Evolutionary conservation across 2,888 invertebrate genomes (phyloP), one percentile per base, ranked within the genome.

Genomic region (Tuta absoluta): DNA sequence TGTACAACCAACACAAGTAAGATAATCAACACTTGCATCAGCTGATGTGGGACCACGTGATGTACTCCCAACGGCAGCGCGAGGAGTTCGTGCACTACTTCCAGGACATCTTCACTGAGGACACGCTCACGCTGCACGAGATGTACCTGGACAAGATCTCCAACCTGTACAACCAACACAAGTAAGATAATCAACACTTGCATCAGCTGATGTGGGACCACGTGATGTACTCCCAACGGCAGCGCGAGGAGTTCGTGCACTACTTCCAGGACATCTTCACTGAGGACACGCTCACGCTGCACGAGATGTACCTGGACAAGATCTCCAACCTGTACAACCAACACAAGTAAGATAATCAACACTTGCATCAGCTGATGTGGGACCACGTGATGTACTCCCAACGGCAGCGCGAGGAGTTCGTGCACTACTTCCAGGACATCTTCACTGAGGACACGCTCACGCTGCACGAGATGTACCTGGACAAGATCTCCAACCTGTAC

Each of bases 381-480:
- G n/a, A n/a, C n/a, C n/a, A n/a, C n/a, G n/a, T n/a, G n/a, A n/a
- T n/a, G n/a, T n/a, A n/a, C n/a, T n/a, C n/a, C n/a, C 92, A 93
- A 41, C 78, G 86, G 0, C 93, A 95, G 69, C 91, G 93, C 8
- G 91, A 92, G 17, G 88, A 93, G 65, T 96, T 96, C 76, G 81
- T 92, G 0, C 93, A 94, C 68, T 95, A 94, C 75, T 89, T 92
- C 73, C 93, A 93, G 72, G 94, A 95, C 51, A 93, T 93, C 53
- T 97, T 94, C 79, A 95, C 95, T 0, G 98, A 98, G 76, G 96
- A 96, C 81, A 89, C 97, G 0, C 88, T 98, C 11, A 94, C 94
- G 0, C 79, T 95, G 21, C 97, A 97, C 77, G 97, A 98, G 80
- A 80, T 94, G 57, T 96, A 98, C 81, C 87, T 96, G 4, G 93